Evolutionary conservation across 2,797 vertebrate species (phyloP).

Genomic region (Pangasius macronema): DNA sequence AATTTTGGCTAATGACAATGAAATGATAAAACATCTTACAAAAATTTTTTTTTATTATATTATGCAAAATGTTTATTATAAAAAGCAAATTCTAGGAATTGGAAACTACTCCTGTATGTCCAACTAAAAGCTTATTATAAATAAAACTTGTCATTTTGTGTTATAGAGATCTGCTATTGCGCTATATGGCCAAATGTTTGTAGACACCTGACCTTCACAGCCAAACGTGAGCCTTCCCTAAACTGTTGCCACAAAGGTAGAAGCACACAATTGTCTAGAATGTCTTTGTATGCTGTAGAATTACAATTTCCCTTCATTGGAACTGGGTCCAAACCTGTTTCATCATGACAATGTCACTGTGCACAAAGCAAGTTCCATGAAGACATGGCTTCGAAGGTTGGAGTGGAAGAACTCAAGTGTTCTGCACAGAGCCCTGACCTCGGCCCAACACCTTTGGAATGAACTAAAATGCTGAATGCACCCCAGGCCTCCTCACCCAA

Average conservation of each 20-base stretch:
- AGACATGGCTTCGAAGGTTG: too few relatives aligned
- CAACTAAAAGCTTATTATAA: background rate
- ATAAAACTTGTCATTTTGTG: background rate
- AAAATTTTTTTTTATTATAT: too few relatives aligned
- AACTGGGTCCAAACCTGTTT: background rate
- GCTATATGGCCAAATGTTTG: background rate
- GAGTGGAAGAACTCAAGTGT: background rate
- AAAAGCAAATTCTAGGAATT: background rate
- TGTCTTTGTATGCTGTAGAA: background rate
- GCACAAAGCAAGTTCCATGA: too few relatives aligned
- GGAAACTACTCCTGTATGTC: background rate
- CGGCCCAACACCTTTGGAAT: background rate
- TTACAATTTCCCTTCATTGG: background rate
- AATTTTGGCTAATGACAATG: background rate
- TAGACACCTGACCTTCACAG: background rate
- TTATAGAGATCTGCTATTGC: background rate
- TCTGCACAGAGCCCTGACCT: background rate
- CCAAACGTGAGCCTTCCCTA: background rate
- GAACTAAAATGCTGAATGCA: background rate
- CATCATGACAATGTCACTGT: background rate
- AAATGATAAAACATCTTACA: background rate
- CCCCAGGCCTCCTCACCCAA: background rate
- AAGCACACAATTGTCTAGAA: background rate
- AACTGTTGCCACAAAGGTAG: background rate
- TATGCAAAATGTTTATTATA: background rate